phyloP scores from a whole-genome alignment of 1,140 invertebrate genomes.

The Acromyrmex echinatior region DNA sequence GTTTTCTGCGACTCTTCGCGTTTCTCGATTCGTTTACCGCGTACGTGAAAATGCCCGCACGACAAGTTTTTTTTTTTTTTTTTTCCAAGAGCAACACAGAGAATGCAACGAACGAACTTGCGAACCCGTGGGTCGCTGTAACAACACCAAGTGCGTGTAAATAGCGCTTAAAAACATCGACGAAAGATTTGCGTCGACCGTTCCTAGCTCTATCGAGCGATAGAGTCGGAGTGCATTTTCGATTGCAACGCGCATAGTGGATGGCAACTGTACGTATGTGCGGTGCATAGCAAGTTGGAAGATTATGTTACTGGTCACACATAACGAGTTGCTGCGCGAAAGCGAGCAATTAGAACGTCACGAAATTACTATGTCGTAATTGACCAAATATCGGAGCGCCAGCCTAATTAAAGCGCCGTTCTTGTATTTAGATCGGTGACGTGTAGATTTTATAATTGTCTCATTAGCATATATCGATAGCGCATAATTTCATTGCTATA shows the following conservation, averaged over 20 bases:
- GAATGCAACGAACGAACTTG: background rate
- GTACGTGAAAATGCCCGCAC: background rate
- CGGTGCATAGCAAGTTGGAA: constrained; percentile 24
- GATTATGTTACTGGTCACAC: constrained; percentile 54
- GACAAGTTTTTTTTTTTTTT: background rate
- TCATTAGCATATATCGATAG: constrained; percentile 37
- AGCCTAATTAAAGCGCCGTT: constrained; percentile 43
- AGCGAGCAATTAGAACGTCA: constrained; percentile 41
- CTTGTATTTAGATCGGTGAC: constrained; percentile 27
- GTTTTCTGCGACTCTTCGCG: background rate
- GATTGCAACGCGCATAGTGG: background rate
- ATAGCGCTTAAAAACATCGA: constrained; percentile 34
- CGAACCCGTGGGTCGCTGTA: background rate
- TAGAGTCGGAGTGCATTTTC: constrained; percentile 1
- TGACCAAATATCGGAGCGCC: constrained; percentile 31
- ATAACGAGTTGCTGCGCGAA: constrained; percentile 10
- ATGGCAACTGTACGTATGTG: background rate
- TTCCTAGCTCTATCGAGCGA: background rate
- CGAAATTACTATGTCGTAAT: constrained; percentile 51
- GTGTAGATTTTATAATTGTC: constrained; percentile 38
- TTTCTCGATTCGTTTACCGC: background rate
- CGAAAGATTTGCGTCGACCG: background rate
- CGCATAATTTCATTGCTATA: constrained; percentile 26
- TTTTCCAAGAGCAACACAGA: background rate
- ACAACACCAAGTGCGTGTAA: constrained; percentile 6